Base-by-base conservation (phyloP, 2,113 vertebrate genomes). In the Paramormyrops kingsleyae region DNA sequence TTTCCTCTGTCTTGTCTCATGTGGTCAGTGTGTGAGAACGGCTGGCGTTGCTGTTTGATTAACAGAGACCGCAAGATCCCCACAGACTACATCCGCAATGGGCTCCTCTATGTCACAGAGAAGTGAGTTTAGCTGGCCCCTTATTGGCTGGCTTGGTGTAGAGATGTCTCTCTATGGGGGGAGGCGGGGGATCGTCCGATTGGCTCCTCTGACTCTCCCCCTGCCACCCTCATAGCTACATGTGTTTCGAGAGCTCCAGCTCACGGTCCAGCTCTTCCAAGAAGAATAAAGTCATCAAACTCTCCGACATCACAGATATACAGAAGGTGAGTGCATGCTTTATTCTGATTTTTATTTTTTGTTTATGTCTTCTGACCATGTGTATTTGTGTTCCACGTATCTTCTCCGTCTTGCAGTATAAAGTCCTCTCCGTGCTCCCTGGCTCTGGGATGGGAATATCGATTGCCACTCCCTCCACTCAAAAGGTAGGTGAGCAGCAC, bases 361-460 rank as follows among this genome's bases (percentile, higher is more conserved):
- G 9, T 15, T 10, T 39, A 9, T 9, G 4, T 70, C 5, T 62
- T 62, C 44, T 35, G 13, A 77, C 47, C 39, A 12, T 47, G 7
- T 83, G 7, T 46, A 47, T 83, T 47, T 83, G 6, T 83, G 35
- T 83, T 8, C 17, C 35, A 12, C 3, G 7, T 83, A 24, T 46
- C 6, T 88, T 15, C 8, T 46, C 27, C 88, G 83, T 5, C 94
- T 8, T 83, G 19, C 39, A 99, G 99, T 99, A 99, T 94, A 99
- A 99, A 96, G 99, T 98, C 47, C 95, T 99, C 90, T 99, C 99
- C 0, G 97, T 99, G 91, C 96, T 99, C 53, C 99, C 98, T 0
- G 99, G 99, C 88, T 99, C 98, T 5, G 99, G 99, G 91, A 99
- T 99, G 98, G 99, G 99, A 27, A 99, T 99, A 91, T 97, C 99